phyloP scores from a whole-genome alignment of 2,113 vertebrate genomes.

The Odocoileus virginianus region DNA sequence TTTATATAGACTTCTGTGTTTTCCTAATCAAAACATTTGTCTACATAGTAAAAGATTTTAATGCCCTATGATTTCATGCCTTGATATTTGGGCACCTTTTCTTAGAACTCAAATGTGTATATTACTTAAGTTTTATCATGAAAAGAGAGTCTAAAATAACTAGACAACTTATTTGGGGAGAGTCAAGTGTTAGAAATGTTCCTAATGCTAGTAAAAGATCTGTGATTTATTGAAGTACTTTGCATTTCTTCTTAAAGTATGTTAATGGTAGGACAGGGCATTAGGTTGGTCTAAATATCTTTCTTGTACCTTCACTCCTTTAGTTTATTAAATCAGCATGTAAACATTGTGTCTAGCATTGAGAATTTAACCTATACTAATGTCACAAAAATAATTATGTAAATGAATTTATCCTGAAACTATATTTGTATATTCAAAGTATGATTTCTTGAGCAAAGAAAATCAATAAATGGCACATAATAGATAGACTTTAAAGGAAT shows the following conservation, averaged over 20 bases:
- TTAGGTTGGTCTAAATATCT: not conserved
- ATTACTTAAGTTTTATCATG: not conserved
- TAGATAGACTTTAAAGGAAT: not conserved
- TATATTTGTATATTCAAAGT: not conserved
- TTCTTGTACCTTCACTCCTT: not conserved
- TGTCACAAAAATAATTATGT: not conserved
- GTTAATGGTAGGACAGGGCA: not conserved
- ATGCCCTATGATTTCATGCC: not conserved
- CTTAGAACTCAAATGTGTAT: not conserved
- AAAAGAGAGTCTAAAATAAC: not conserved
- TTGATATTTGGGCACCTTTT: not conserved
- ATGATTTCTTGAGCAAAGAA: not conserved
- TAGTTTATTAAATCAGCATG: not conserved
- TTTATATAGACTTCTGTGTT: not conserved
- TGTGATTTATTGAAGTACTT: not conserved
- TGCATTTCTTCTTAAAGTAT: not conserved
- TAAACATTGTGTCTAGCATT: not conserved
- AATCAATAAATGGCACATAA: not conserved
- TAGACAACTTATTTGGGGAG: not conserved
- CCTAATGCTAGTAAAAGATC: not conserved
- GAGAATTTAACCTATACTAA: not conserved
- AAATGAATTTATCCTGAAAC: not conserved
- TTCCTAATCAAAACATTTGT: not conserved
- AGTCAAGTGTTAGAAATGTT: not conserved
- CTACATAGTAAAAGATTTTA: not conserved